A percentile compares a stretch with the other conserved stretches of the same genome.
phyloP scores from a whole-genome alignment of 2,797 vertebrate species.

The Betta splendens region DNA sequence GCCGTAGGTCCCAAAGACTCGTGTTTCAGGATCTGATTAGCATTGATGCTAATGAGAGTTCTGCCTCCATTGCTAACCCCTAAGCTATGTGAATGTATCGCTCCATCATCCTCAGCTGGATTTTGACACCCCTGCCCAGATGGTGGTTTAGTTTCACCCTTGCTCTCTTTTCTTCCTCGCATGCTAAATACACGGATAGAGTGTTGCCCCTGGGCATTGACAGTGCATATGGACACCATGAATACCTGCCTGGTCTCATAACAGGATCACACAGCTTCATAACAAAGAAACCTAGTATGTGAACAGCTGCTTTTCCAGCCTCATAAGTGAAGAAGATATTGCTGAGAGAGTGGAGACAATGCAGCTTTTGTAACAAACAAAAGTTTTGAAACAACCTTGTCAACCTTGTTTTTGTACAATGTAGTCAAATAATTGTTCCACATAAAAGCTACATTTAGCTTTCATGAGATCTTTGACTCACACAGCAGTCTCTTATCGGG shows the following conservation, averaged over 20 bases:
- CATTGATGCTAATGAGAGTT: conserved; percentile 67
- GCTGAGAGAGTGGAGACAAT: conserved; percentile 1
- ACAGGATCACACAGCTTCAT: conserved; percentile 34
- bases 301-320: conserved; percentile 59
- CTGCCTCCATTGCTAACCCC: conserved; percentile 60
- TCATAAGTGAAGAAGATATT: conserved; percentile 36
- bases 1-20: conserved; percentile 56
- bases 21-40: conserved; percentile 73
- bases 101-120: conserved; percentile 68
- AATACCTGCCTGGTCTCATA: conserved; percentile 68
- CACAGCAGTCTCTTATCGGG: no score
- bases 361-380: no score
- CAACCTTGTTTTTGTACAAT: no score
- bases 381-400: no score
- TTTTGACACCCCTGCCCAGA: conserved; percentile 72
- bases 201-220: conserved; percentile 60
- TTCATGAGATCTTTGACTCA: no score
- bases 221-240: conserved; percentile 65
- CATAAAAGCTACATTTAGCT: no score
- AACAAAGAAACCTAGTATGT: conserved; percentile 45
- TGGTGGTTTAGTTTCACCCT: conserved; percentile 64
- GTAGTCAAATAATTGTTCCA: no score
- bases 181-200: conserved; percentile 60
- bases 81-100: conserved; percentile 60
- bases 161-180: conserved; percentile 34